Conservation (phyloP, 2,797 vertebrate genomes). For the Spondyliosoma cantharus region DNA sequence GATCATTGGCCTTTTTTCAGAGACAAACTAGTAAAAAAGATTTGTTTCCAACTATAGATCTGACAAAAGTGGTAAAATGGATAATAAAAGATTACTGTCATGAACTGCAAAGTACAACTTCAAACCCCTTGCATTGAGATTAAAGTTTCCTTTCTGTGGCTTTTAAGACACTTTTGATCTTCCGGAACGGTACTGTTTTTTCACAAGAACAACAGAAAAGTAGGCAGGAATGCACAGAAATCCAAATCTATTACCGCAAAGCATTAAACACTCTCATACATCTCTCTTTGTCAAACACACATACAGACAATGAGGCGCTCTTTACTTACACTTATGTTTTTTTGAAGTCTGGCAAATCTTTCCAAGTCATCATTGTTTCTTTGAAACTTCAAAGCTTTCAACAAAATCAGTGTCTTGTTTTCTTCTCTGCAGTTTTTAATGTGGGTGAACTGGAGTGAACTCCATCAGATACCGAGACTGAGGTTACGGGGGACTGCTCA, state of each 20-base stretch:
- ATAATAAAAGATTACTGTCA: constrained; percentile 21
- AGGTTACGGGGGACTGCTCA: not conserved
- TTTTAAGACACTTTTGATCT: constrained; percentile 45
- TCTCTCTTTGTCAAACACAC: constrained; percentile 26
- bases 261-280: constrained; percentile 37
- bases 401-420: constrained; percentile 40
- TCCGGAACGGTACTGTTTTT: constrained; percentile 9
- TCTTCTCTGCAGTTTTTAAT: constrained; percentile 19
- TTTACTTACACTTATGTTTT: constrained; percentile 30
- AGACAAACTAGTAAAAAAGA: not conserved
- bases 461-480: not conserved
- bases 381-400: constrained; percentile 57
- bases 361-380: constrained; percentile 44
- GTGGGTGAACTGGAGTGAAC: constrained; percentile 23
- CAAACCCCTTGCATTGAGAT: constrained; percentile 31
- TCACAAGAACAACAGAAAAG: constrained; percentile 30
- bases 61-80: constrained; percentile 11
- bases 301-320: constrained; percentile 16
- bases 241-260: constrained; percentile 45
- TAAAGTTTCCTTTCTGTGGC: constrained; percentile 34
- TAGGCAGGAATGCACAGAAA: constrained; percentile 34
- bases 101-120: constrained; percentile 16
- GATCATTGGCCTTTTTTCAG: constrained; percentile 7
- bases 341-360: constrained; percentile 32
- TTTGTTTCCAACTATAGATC: constrained; percentile 4